Evolutionary conservation across 1,140 invertebrate genomes (phyloP).

Genomic region (Akabosia matsudoensis): DNA sequence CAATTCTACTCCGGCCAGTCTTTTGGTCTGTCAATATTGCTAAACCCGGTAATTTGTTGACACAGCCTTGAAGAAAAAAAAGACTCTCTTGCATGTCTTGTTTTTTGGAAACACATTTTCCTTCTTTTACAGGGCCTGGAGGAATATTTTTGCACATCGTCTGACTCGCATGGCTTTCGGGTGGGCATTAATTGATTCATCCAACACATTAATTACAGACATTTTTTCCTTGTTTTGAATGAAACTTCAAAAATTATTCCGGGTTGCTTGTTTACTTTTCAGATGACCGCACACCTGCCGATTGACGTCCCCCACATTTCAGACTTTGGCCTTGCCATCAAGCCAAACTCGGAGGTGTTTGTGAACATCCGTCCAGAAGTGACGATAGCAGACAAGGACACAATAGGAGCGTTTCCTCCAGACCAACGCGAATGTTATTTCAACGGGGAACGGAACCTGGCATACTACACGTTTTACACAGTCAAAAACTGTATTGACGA

Average conservation of each 20-base stretch:
- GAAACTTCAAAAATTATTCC: too few species aligned
- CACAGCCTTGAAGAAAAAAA: slow-evolving; percentile 44
- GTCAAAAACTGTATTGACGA: slow-evolving; percentile 23
- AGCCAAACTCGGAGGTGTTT: slow-evolving; percentile 41
- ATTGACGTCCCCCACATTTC: slow-evolving; percentile 41
- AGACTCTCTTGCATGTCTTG: neutral
- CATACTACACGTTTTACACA: slow-evolving; percentile 13
- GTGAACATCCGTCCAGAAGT: slow-evolving; percentile 40
- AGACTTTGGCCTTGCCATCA: slow-evolving; percentile 40
- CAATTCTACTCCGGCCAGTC: neutral
- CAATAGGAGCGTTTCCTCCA: slow-evolving; percentile 31
- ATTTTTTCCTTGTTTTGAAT: too few species aligned
- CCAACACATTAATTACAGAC: too few species aligned
- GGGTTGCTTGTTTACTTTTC: neutral
- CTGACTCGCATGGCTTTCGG: slow-evolving; percentile 42
- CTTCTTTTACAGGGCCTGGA: slow-evolving; percentile 23
- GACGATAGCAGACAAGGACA: slow-evolving; percentile 35
- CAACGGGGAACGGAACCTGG: neutral
- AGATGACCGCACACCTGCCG: slow-evolving; percentile 38
- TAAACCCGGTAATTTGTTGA: slow-evolving; percentile 32
- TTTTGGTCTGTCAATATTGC: slow-evolving; percentile 8
- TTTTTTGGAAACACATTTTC: slow-evolving; percentile 15
- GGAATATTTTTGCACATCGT: slow-evolving; percentile 45
- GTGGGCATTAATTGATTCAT: slow-evolving; percentile 33
- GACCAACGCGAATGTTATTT: slow-evolving; percentile 19